Conservation (phyloP, 37 sponge, comb jelly and placozoan genomes). For the Corticium candelabrum region DNA sequence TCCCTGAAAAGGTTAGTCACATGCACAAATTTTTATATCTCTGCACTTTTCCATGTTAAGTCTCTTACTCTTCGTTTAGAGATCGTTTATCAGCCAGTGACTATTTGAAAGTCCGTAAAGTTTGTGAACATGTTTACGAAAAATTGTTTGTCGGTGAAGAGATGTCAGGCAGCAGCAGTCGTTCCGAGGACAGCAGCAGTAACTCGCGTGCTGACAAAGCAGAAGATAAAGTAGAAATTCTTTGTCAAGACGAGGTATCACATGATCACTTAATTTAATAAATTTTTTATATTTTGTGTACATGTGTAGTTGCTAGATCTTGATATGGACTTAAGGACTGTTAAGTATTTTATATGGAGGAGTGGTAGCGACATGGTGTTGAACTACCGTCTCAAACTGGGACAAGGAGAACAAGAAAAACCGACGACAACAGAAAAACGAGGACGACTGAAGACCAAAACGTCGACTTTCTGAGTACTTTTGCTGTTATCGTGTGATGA, state of each 20-base stretch:
- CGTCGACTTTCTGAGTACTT: no score
- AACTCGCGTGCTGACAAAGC: conserved; percentile 9
- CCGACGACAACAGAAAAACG: not conserved
- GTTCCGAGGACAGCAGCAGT: not conserved
- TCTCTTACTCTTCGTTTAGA: not conserved
- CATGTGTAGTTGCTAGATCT: conserved; percentile 44
- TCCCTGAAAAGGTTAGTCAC: not conserved
- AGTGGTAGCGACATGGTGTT: conserved; percentile 73
- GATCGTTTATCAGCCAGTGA: conserved; percentile 65
- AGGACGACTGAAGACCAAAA: no score
- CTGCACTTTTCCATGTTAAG: no score
- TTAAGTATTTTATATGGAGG: conserved; percentile 78
- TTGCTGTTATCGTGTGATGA: no score
- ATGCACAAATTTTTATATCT: no score
- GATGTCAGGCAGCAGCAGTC: not conserved
- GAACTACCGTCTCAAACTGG: conserved; percentile 43
- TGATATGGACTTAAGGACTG: conserved; percentile 79
- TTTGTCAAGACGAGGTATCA: conserved; percentile 21
- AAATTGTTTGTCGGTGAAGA: conserved; percentile 21
- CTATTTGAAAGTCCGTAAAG: conserved; percentile 38
- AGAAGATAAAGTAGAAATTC: conserved; percentile 10
- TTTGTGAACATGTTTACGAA: conserved; percentile 34
- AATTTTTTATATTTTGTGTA: no score
- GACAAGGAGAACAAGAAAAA: no score
- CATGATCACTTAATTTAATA: no score